Evolutionary conservation across 53 echinoderm and acorn worm species (phyloP).

Genomic region (Arbacia lixula): DNA sequence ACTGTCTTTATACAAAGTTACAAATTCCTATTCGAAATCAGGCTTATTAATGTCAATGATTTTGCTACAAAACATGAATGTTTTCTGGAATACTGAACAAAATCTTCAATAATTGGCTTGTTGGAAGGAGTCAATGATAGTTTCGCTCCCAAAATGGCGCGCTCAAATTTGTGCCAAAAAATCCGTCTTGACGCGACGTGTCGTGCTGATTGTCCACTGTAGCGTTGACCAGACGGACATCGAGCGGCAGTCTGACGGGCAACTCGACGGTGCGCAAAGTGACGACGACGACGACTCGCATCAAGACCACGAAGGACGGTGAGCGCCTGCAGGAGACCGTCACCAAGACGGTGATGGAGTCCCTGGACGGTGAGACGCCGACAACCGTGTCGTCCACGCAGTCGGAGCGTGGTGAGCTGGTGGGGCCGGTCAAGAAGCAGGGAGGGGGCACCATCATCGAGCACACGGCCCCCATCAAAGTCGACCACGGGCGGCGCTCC

Average conservation of each 20-base stretch:
- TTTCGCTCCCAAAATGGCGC: no score
- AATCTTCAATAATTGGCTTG: no score
- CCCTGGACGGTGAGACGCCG: conserved; percentile 19
- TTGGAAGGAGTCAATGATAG: no score
- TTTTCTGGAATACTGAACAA: no score
- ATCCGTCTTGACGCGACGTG: no score
- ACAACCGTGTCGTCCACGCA: conserved; percentile 18
- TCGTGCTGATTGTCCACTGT: no score
- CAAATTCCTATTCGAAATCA: no score
- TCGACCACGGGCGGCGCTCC: conserved; percentile 19
- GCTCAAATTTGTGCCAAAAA: no score
- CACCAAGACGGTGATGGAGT: conserved; percentile 53
- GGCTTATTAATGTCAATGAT: no score
- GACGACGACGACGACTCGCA: conserved; percentile 49
- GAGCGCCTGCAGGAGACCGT: conserved; percentile 46
- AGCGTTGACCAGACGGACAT: no score
- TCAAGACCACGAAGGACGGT: conserved; percentile 35
- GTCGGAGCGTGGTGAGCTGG: not conserved
- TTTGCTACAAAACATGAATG: no score
- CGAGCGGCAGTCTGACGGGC: not conserved
- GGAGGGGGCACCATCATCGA: not conserved
- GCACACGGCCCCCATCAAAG: conserved; percentile 9
- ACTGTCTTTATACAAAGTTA: no score
- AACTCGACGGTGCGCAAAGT: conserved; percentile 32
- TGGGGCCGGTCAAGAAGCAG: not conserved